Percentiles rank a stretch among this genome's conserved stretches.
Evolutionary conservation across 2,113 vertebrate genomes (phyloP).

Genomic region (Rissa tridactyla): DNA sequence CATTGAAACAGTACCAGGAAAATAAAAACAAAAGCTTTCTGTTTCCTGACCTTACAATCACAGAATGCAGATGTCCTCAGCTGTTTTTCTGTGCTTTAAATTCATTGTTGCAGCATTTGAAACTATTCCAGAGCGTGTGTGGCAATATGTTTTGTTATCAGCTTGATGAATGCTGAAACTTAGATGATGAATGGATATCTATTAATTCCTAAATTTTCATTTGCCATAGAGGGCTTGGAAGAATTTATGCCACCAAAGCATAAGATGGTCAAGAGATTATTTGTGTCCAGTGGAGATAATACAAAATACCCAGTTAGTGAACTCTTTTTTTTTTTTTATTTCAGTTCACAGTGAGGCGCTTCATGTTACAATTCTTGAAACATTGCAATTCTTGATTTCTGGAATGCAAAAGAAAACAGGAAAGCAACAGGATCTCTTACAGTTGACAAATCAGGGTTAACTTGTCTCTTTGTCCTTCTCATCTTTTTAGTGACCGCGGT

Average conservation of each 20-base stretch:
- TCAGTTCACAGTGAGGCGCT: background rate
- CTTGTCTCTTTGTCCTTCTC: background rate
- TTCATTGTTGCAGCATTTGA: background rate
- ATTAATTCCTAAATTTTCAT: background rate
- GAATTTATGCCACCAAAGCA: background rate
- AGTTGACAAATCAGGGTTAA: background rate
- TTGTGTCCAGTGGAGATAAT: background rate
- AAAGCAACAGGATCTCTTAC: background rate
- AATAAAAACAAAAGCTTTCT: conserved; percentile 32
- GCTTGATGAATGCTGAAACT: background rate
- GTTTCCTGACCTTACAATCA: background rate
- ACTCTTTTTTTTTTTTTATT: background rate
- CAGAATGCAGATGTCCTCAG: background rate
- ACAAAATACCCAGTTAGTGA: background rate
- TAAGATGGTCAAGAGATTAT: background rate
- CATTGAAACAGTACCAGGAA: background rate
- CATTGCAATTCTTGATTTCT: background rate
- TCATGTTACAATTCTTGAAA: background rate
- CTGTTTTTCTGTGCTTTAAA: conserved; percentile 5
- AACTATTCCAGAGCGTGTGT: background rate
- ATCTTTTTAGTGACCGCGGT: background rate
- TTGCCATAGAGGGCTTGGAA: background rate
- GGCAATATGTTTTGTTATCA: background rate
- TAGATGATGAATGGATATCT: background rate
- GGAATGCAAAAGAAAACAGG: background rate